A percentile compares a stretch with the other conserved stretches of the same genome.
These are phyloP conservation scores for Ectemnius cavifrons DNA, from an alignment of 2,888 invertebrate species.

Conservation along the genomic window DNA sequence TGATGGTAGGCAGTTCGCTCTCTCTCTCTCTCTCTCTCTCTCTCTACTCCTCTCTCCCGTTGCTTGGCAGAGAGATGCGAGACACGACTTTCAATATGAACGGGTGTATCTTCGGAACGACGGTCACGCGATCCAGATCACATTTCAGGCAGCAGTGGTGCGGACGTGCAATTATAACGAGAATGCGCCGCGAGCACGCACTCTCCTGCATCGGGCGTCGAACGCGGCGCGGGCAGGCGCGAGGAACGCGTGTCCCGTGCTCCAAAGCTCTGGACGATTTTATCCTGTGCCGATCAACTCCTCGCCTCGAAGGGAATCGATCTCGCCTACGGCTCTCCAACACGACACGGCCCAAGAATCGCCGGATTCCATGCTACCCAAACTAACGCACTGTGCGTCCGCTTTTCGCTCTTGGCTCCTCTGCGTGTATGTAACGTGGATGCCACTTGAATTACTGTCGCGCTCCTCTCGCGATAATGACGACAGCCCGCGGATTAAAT, in stretches of 20 bases:
- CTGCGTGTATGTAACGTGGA: slow-evolving; percentile 14
- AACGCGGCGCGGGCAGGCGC: not conserved
- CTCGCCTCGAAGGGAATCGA: slow-evolving; percentile 49
- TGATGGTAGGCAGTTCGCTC: slow-evolving; percentile 43
- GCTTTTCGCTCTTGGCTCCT: slow-evolving; percentile 6
- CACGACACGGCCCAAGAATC: slow-evolving; percentile 46
- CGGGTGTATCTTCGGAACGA: slow-evolving; percentile 31
- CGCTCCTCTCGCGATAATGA: slow-evolving; percentile 53
- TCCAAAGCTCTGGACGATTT: slow-evolving; percentile 36
- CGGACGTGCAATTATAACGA: slow-evolving; percentile 71
- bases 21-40: too few species aligned
- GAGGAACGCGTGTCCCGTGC: slow-evolving; percentile 50
- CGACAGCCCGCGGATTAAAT: slow-evolving; percentile 42
- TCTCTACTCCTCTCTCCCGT: too few species aligned
- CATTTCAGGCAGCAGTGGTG: slow-evolving; percentile 52
- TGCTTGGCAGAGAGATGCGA: too few species aligned
- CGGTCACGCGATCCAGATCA: slow-evolving; percentile 72
- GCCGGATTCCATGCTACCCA: slow-evolving; percentile 37
- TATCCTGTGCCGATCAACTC: slow-evolving; percentile 17
- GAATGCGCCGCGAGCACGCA: slow-evolving; percentile 72
- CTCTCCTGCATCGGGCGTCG: slow-evolving; percentile 39
- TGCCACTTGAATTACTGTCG: slow-evolving; percentile 48
- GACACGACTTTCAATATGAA: not conserved
- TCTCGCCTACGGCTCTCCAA: slow-evolving; percentile 55
- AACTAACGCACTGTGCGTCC: slow-evolving; percentile 29